phyloP scores from a whole-genome alignment of 2,797 vertebrate species.

The Diglossa cyanea region DNA sequence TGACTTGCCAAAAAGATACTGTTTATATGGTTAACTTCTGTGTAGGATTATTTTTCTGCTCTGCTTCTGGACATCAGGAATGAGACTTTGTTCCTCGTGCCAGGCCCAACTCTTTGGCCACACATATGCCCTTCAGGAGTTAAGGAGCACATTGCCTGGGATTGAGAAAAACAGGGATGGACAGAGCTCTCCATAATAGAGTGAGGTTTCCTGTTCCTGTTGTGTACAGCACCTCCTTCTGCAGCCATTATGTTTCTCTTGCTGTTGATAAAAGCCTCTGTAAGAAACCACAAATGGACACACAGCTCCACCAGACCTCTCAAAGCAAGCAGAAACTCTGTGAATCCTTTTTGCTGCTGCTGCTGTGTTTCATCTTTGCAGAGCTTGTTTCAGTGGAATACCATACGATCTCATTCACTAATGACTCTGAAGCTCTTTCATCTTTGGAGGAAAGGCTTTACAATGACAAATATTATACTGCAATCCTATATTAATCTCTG shows the following conservation, averaged over 20 bases:
- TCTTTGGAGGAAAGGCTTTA: constrained; percentile 5
- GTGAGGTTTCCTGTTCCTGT: neutral
- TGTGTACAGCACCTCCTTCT: neutral
- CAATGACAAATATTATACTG: neutral
- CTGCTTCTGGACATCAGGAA: neutral
- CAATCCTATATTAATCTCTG: constrained; percentile 13
- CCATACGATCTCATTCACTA: neutral
- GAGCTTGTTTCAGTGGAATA: neutral
- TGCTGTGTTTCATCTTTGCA: neutral
- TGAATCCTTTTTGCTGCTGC: fast-evolving
- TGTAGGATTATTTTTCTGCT: neutral
- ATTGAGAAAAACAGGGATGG: neutral
- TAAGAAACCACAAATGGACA: neutral
- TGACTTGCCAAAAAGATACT: neutral
- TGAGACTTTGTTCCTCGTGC: neutral
- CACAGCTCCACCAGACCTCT: neutral
- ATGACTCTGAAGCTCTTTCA: neutral
- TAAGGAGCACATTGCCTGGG: neutral
- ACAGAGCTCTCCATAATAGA: neutral
- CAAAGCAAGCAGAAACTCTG: neutral
- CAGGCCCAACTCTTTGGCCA: neutral
- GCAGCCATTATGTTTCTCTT: neutral
- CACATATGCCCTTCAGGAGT: neutral
- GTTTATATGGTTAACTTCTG: neutral
- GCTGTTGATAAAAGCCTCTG: neutral